Evolutionary conservation across 2,113 vertebrate genomes (phyloP).

Genomic region (Pedetes capensis): DNA sequence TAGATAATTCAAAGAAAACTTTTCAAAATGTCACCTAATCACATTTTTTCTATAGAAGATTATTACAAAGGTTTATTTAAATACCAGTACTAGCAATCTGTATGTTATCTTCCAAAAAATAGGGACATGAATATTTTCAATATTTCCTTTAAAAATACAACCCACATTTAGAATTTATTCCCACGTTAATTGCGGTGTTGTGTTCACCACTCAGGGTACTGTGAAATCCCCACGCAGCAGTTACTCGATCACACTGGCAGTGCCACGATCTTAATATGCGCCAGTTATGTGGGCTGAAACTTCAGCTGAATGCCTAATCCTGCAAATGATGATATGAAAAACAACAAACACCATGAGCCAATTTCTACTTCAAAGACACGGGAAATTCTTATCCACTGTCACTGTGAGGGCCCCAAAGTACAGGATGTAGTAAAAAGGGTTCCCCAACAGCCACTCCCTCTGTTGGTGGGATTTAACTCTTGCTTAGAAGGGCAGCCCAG

Average conservation of each 20-base stretch:
- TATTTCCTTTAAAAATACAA: background rate
- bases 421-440: no score
- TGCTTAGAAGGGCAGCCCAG: background rate
- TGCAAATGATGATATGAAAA: slow-evolving; percentile 59
- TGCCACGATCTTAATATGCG: background rate
- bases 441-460: background rate
- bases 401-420: background rate
- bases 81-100: background rate
- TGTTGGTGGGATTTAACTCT: background rate
- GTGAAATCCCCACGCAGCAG: background rate
- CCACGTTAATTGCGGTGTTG: background rate
- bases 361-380: background rate
- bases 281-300: background rate
- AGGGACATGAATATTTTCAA: background rate
- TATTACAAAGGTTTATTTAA: background rate
- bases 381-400: background rate
- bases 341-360: background rate
- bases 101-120: background rate
- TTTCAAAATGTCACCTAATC: background rate
- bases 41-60: background rate
- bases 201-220: background rate
- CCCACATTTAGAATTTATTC: slow-evolving; percentile 20
- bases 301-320: background rate
- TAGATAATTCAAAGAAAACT: background rate
- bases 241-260: fast-evolving